Percentiles rank a stretch among this genome's conserved stretches.
These are phyloP conservation scores for Eucidaris tribuloides DNA, from an alignment of 35 echinoderm and acorn worm species.

Conservation along the genomic window DNA sequence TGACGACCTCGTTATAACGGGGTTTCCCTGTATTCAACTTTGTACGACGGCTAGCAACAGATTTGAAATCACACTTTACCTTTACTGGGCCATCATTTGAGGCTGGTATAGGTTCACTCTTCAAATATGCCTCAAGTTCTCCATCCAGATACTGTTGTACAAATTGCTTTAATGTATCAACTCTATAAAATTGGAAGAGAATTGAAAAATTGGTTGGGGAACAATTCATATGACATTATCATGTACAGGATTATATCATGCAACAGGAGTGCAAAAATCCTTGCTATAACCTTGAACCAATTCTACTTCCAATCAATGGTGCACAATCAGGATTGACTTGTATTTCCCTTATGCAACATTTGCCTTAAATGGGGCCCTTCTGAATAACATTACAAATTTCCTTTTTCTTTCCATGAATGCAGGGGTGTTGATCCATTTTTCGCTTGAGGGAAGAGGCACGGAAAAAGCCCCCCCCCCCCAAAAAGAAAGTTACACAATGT, in stretches of 20 bases:
- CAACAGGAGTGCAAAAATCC: neutral
- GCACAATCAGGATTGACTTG: too few relatives aligned
- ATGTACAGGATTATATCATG: neutral
- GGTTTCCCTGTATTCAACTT: too few relatives aligned
- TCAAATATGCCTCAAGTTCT: constrained; percentile 65
- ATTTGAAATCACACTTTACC: constrained; percentile 31
- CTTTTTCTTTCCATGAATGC: too few relatives aligned
- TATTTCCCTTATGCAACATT: too few relatives aligned
- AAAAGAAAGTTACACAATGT: too few relatives aligned
- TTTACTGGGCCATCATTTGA: constrained; percentile 89
- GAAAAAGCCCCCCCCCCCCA: too few relatives aligned
- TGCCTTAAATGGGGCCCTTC: too few relatives aligned
- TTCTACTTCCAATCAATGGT: neutral
- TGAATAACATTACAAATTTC: too few relatives aligned
- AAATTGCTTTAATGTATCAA: constrained; percentile 46
- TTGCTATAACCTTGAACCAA: neutral
- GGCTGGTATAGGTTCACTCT: constrained; percentile 91
- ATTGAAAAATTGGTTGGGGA: neutral
- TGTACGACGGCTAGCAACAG: neutral
- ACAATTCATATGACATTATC: neutral
- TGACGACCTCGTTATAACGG: too few relatives aligned
- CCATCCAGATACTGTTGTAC: constrained; percentile 62
- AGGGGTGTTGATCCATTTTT: too few relatives aligned
- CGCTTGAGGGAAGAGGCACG: too few relatives aligned
- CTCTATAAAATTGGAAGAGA: neutral